phyloP scores from a whole-genome alignment of 64 coral and sea anemone species.

The Actinia equina region DNA sequence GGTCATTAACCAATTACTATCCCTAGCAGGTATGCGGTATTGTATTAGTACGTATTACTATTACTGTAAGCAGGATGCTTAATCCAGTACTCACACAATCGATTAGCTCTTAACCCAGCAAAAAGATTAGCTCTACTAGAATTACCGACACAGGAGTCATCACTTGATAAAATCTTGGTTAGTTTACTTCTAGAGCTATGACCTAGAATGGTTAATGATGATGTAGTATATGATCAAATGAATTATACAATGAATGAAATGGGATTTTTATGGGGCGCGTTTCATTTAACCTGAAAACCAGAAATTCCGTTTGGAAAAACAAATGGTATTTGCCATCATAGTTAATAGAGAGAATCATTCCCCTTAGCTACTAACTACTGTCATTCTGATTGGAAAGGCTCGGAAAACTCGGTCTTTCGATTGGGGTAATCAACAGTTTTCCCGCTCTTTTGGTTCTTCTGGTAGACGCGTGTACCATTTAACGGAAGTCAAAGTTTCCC shows the following conservation, averaged over 20 bases:
- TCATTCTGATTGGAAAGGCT: no score
- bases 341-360: no score
- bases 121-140: conserved; percentile 4
- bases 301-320: no score
- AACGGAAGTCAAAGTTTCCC: no score
- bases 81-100: not conserved
- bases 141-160: conserved; percentile 7
- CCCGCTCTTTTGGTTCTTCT: no score
- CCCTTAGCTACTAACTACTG: no score
- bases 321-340: no score
- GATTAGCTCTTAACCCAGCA: not conserved
- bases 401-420: no score
- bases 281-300: no score
- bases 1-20: not conserved
- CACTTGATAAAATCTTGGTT: not conserved
- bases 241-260: not conserved
- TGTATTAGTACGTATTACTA: not conserved
- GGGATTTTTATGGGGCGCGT: not conserved
- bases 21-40: not conserved
- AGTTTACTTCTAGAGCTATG: conserved; percentile 13
- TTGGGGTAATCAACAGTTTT: no score
- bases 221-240: not conserved
- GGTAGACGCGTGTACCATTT: no score
- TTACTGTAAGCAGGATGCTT: not conserved
- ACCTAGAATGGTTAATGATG: not conserved